These are phyloP conservation scores for Aphyosemion australe DNA, from an alignment of 2,113 vertebrate genomes.

Conservation along the genomic window DNA sequence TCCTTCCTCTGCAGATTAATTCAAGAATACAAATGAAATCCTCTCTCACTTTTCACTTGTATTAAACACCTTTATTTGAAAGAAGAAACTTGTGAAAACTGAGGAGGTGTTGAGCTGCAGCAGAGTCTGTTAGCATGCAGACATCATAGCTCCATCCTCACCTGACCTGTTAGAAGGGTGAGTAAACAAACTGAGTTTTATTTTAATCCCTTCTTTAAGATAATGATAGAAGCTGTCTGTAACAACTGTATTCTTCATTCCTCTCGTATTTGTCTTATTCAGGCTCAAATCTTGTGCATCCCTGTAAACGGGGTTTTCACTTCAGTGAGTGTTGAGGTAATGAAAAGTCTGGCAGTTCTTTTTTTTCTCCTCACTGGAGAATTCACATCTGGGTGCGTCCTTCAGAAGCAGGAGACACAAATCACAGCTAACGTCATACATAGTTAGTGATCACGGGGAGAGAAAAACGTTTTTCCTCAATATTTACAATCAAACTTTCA, in stretches of 20 bases:
- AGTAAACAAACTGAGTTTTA: constrained; percentile 45
- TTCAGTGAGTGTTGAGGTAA: constrained; percentile 6
- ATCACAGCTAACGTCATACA: too few relatives aligned
- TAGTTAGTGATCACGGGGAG: not conserved
- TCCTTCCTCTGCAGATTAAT: constrained; percentile 53
- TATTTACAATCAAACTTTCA: constrained; percentile 4
- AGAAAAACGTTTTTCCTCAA: not conserved
- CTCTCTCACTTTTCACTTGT: constrained; percentile 59
- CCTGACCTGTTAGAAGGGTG: constrained; percentile 44
- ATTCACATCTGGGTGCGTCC: constrained; percentile 1
- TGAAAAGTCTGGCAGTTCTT: constrained; percentile 44
- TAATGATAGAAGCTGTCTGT: constrained; percentile 22
- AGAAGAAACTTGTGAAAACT: constrained; percentile 21
- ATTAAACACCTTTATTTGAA: constrained; percentile 61
- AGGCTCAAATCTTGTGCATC: too few relatives aligned
- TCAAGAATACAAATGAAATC: constrained; percentile 63
- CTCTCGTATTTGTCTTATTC: too few relatives aligned
- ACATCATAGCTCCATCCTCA: constrained; percentile 10
- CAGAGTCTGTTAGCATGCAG: constrained; percentile 36
- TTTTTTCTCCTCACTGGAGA: too few relatives aligned
- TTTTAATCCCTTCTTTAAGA: constrained; percentile 42
- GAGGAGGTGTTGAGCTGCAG: constrained; percentile 30
- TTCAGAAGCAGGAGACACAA: constrained; percentile 33
- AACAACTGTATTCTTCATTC: constrained; percentile 16
- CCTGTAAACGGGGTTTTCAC: too few relatives aligned